Evolutionary conservation across 1,140 invertebrate species (phyloP).

Genomic region (Eumaeus atala): DNA sequence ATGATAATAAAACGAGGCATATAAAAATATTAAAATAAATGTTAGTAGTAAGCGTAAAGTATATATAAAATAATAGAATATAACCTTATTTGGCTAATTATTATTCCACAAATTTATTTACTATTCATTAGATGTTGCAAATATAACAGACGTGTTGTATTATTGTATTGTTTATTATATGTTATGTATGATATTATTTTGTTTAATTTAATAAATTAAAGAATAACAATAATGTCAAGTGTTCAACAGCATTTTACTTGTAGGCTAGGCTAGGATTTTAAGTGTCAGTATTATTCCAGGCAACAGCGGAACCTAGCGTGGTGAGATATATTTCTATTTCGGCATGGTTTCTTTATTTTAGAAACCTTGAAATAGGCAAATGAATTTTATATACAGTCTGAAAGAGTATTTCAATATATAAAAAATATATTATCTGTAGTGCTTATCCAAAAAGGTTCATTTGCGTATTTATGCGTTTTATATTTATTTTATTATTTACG

Average conservation of each 20-base stretch:
- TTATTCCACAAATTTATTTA: too few relatives aligned
- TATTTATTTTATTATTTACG: not conserved
- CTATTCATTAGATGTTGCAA: slow-evolving; percentile 2
- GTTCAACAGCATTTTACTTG: too few relatives aligned
- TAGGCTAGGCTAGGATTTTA: slow-evolving; percentile 6
- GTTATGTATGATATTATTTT: not conserved
- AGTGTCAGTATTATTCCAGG: slow-evolving; percentile 50
- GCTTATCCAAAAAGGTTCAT: not conserved
- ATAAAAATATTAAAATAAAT: too few relatives aligned
- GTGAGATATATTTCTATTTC: slow-evolving; percentile 48
- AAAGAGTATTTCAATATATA: not conserved
- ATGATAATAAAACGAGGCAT: too few relatives aligned
- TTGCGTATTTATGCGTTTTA: slow-evolving; percentile 9
- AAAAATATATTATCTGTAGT: slow-evolving; percentile 2
- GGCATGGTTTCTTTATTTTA: slow-evolving; percentile 37
- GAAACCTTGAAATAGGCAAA: slow-evolving; percentile 17
- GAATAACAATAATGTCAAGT: not conserved
- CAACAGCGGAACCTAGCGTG: slow-evolving; percentile 49
- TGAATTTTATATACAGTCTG: slow-evolving; percentile 8
- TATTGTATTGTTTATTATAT: not conserved
- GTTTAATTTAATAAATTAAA: not conserved
- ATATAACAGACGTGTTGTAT: slow-evolving; percentile 1
- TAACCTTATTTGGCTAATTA: too few relatives aligned
- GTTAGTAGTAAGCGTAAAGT: too few relatives aligned
- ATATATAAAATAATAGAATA: too few relatives aligned